Percentiles rank a stretch among this genome's conserved stretches.
These are phyloP conservation scores for Episyrphus balteatus DNA, from an alignment of 1,140 invertebrate species.

Conservation along the genomic window DNA sequence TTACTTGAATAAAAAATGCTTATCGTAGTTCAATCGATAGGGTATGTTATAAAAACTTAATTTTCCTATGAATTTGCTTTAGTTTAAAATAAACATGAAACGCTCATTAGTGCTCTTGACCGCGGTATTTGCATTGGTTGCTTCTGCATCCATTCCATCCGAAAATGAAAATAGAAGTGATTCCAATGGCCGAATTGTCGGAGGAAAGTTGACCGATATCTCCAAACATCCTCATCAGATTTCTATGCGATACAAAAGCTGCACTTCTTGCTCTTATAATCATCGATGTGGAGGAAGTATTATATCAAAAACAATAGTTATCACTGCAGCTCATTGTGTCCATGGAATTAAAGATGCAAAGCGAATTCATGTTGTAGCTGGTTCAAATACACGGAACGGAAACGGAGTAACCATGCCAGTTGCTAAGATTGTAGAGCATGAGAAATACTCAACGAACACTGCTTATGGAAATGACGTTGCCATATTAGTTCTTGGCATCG, in stretches of 20 bases:
- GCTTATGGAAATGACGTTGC: constrained; percentile 30
- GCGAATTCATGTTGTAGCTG: constrained; percentile 23
- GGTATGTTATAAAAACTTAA: no score
- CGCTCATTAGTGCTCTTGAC: no score
- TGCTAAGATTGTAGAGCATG: constrained; percentile 26
- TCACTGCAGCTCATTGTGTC: constrained; percentile 32
- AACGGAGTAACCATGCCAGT: constrained; percentile 26
- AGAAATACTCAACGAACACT: constrained; percentile 16
- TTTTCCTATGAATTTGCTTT: no score
- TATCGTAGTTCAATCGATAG: no score
- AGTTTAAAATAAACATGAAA: no score
- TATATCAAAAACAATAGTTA: constrained; percentile 15
- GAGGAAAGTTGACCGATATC: constrained; percentile 16
- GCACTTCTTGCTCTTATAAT: constrained; percentile 9
- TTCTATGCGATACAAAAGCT: constrained; percentile 18
- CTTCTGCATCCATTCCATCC: no score
- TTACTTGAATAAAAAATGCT: no score
- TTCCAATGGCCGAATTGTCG: constrained; percentile 20
- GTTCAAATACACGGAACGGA: constrained; percentile 14
- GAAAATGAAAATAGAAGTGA: no score
- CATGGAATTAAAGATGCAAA: constrained; percentile 15
- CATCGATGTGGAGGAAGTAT: constrained; percentile 47
- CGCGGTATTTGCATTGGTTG: no score
- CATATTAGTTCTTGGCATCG: constrained; percentile 15
- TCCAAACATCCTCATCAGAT: constrained; percentile 23